phyloP scores from a whole-genome alignment of 2,888 invertebrate genomes.

The Sisyra nigra region DNA sequence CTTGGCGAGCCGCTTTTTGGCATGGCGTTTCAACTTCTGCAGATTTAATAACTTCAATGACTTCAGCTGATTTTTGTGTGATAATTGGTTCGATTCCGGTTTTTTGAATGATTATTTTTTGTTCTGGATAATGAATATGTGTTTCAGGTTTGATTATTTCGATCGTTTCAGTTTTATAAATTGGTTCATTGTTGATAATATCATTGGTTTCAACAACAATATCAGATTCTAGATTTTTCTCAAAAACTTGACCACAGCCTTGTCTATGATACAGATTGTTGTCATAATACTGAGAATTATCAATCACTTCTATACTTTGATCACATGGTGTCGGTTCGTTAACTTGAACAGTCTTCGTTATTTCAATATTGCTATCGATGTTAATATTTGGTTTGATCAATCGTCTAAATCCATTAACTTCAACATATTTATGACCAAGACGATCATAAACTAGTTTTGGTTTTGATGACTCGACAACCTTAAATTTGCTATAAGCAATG shows the following conservation, averaged over 20 bases:
- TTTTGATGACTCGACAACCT: slow-evolving; percentile 2
- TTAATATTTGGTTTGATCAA: slow-evolving; percentile 16
- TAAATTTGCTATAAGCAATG: neutral
- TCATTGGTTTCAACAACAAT: slow-evolving; percentile 6
- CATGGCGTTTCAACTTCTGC: neutral
- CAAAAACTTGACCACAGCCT: neutral
- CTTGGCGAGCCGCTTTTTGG: neutral
- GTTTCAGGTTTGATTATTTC: slow-evolving; percentile 9
- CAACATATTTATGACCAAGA: slow-evolving; percentile 20
- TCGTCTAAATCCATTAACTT: slow-evolving; percentile 18
- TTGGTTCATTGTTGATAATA: slow-evolving; percentile 5
- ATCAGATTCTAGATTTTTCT: slow-evolving; percentile 3
- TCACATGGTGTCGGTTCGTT: slow-evolving; percentile 1
- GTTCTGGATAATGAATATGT: slow-evolving; percentile 3
- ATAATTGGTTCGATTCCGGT: slow-evolving; percentile 1
- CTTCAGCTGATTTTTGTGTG: neutral
- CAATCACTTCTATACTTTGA: neutral
- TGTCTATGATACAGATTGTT: slow-evolving; percentile 4
- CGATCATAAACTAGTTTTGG: slow-evolving; percentile 15
- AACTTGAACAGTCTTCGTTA: slow-evolving; percentile 1
- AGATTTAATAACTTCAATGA: neutral
- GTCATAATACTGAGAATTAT: neutral
- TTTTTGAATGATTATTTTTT: slow-evolving; percentile 8
- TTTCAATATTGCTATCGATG: slow-evolving; percentile 1
- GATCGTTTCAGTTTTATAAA: slow-evolving; percentile 8